These are phyloP conservation scores for Papilio elwesi DNA, from an alignment of 2,888 invertebrate genomes.

Conservation along the genomic window DNA sequence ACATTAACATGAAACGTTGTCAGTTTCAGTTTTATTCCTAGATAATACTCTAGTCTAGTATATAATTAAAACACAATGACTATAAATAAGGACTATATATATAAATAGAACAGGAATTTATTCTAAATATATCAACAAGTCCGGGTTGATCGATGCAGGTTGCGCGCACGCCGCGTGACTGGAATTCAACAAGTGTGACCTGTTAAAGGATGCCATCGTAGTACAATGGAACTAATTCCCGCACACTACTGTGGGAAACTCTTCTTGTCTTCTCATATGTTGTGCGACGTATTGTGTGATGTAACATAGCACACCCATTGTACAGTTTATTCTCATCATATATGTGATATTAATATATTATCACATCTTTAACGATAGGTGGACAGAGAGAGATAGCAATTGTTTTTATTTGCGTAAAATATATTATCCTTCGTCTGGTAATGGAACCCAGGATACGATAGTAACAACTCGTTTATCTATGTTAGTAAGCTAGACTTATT, in stretches of 20 bases:
- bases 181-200: slow-evolving; percentile 70
- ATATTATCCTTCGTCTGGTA: no score
- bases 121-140: slow-evolving; percentile 48
- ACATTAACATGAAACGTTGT: no score
- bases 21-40: neutral
- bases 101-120: slow-evolving; percentile 37
- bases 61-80: slow-evolving; percentile 28
- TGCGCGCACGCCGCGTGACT: slow-evolving; percentile 70
- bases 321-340: neutral
- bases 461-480: no score
- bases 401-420: no score
- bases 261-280: slow-evolving; percentile 17
- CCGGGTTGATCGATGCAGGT: slow-evolving; percentile 73
- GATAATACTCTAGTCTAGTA: slow-evolving; percentile 23
- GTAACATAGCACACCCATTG: slow-evolving; percentile 11
- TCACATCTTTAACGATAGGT: no score
- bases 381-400: no score
- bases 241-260: slow-evolving; percentile 33
- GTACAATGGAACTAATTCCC: slow-evolving; percentile 30
- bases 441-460: no score
- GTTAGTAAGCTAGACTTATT: no score
- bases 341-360: neutral
- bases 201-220: slow-evolving; percentile 52
- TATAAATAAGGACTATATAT: slow-evolving; percentile 21
- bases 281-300: slow-evolving; percentile 27